phyloP scores from a whole-genome alignment of 2,888 invertebrate genomes.

The Ommatoiulus sabulosus region DNA sequence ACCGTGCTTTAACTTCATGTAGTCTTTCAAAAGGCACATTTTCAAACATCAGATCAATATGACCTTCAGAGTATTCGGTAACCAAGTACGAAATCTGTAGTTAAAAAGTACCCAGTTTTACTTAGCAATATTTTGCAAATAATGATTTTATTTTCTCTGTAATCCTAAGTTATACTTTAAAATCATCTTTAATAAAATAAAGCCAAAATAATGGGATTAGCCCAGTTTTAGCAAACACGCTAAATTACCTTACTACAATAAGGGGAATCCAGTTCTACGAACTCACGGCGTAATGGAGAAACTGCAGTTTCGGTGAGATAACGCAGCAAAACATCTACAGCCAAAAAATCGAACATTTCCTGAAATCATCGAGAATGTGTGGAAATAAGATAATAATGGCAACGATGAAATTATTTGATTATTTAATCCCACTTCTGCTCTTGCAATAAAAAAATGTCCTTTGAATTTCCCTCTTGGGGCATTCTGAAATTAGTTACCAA shows the following conservation, averaged over 20 bases:
- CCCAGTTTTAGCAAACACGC: not conserved
- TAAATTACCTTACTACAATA: conserved; percentile 78
- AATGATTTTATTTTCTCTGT: too few relatives aligned
- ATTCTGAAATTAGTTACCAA: too few relatives aligned
- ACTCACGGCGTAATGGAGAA: conserved; percentile 83
- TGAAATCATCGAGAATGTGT: not conserved
- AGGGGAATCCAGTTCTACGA: conserved; percentile 85
- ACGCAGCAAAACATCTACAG: conserved; percentile 78
- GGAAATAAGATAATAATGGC: too few relatives aligned
- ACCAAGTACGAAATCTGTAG: conserved; percentile 36
- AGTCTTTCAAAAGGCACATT: conserved; percentile 66
- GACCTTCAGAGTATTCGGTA: conserved; percentile 56
- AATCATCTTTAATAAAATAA: not conserved
- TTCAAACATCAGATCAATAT: conserved; percentile 65
- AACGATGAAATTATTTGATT: too few relatives aligned
- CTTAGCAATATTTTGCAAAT: too few relatives aligned
- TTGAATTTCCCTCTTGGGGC: too few relatives aligned
- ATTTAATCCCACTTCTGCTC: too few relatives aligned
- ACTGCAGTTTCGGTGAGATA: conserved; percentile 90
- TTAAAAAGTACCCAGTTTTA: not conserved
- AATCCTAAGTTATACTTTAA: not conserved
- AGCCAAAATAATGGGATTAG: too few relatives aligned
- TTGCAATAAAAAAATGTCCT: too few relatives aligned
- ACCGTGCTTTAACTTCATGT: conserved; percentile 63
- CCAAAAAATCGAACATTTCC: conserved; percentile 69